These are phyloP conservation scores for Mystacides longicornis DNA, from an alignment of 2,888 invertebrate species.

Conservation along the genomic window DNA sequence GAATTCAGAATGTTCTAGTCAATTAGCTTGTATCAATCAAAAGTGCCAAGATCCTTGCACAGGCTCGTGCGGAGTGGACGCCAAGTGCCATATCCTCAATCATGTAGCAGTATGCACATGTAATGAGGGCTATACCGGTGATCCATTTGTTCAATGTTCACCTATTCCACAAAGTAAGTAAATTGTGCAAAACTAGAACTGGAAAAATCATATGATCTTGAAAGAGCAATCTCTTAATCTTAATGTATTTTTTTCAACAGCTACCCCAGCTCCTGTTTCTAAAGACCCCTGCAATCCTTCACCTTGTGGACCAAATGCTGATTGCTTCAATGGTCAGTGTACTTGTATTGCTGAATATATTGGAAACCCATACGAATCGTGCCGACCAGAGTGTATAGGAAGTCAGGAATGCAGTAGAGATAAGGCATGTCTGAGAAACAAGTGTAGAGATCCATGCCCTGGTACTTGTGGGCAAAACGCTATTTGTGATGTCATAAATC, in stretches of 20 bases:
- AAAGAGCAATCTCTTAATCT: not conserved
- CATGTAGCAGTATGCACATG: slow-evolving; percentile 78
- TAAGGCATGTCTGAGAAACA: slow-evolving; percentile 62
- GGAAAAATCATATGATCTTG: not conserved
- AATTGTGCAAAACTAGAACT: not conserved
- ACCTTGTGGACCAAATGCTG: slow-evolving; percentile 66
- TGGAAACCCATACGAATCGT: slow-evolving; percentile 62
- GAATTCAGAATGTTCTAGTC: slow-evolving; percentile 71
- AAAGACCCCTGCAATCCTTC: slow-evolving; percentile 58
- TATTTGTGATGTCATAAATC: slow-evolving; percentile 64
- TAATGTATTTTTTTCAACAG: slow-evolving; percentile 27
- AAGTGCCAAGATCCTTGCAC: slow-evolving; percentile 78
- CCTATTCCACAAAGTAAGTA: slow-evolving; percentile 38
- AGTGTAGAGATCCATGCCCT: slow-evolving; percentile 65
- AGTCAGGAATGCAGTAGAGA: slow-evolving; percentile 61
- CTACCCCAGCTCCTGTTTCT: slow-evolving; percentile 26
- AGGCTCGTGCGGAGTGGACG: slow-evolving; percentile 74
- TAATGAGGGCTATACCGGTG: slow-evolving; percentile 67
- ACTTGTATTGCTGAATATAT: slow-evolving; percentile 58
- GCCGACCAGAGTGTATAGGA: slow-evolving; percentile 63
- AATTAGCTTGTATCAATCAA: slow-evolving; percentile 68
- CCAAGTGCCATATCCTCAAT: slow-evolving; percentile 69
- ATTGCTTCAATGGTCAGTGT: slow-evolving; percentile 61
- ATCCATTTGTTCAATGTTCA: slow-evolving; percentile 70
- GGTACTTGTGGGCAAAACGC: slow-evolving; percentile 66